Conservation (phyloP, 2,888 invertebrate species). For the Yponomeuta sedellus region DNA sequence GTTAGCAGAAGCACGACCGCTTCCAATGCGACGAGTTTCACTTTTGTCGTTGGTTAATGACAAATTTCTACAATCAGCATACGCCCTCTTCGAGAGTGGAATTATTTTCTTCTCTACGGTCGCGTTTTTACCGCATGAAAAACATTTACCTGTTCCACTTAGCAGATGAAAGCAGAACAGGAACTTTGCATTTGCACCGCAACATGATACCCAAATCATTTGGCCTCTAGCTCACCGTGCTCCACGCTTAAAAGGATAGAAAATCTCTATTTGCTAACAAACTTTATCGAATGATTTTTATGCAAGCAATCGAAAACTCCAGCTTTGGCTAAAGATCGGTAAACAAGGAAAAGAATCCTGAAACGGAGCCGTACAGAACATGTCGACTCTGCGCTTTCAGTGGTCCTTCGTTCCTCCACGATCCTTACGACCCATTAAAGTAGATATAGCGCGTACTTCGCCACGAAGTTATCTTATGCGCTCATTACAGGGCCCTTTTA, state of each 20-base stretch:
- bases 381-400: conserved; percentile 20
- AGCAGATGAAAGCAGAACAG: too few species aligned
- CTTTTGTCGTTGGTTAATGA: conserved; percentile 17
- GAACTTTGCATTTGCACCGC: not conserved
- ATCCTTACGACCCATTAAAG: conserved; percentile 27
- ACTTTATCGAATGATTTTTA: not conserved
- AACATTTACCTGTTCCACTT: too few species aligned
- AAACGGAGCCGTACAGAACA: not conserved
- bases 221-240: too few species aligned
- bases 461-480: conserved; percentile 25
- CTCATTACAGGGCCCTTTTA: conserved; percentile 28
- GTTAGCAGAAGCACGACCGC: conserved; percentile 16
- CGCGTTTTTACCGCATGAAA: too few species aligned
- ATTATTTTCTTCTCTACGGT: not conserved
- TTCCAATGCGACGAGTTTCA: conserved; percentile 1
- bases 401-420: conserved; percentile 16
- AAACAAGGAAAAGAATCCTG: conserved; percentile 21
- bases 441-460: conserved; percentile 28
- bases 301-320: not conserved
- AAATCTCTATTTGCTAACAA: not conserved
- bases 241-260: too few species aligned
- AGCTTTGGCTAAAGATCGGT: conserved; percentile 17
- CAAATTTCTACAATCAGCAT: not conserved
- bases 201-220: not conserved
- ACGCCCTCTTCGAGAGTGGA: not conserved